phyloP scores from a whole-genome alignment of 2,113 vertebrate genomes.

The Chaenogobius annularis region DNA sequence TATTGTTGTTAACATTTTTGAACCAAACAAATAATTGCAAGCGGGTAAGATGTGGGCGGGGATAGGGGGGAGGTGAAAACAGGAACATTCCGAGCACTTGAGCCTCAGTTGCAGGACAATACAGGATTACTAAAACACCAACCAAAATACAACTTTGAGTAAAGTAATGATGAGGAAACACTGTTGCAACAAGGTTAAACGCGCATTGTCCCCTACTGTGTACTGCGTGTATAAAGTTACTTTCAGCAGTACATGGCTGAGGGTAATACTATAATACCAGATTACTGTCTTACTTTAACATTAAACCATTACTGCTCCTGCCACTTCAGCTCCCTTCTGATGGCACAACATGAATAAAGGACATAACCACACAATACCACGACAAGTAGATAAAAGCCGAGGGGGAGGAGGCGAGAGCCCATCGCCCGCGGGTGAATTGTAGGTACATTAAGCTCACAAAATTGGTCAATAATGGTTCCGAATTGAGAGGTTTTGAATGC shows the following conservation, averaged over 20 bases:
- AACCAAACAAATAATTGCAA: too few species aligned
- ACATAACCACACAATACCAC: conserved; percentile 20
- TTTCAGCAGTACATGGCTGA: background rate
- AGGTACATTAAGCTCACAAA: conserved; percentile 58
- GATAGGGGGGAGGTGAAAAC: too few species aligned
- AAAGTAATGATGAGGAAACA: too few species aligned
- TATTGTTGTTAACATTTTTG: too few species aligned
- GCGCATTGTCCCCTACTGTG: too few species aligned
- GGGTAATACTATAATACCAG: background rate
- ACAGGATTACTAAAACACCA: too few species aligned
- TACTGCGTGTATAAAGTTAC: background rate
- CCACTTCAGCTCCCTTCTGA: conserved; percentile 1
- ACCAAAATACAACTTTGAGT: too few species aligned
- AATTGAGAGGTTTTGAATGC: conserved; percentile 57
- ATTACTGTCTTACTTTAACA: background rate
- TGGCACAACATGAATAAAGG: conserved; percentile 34
- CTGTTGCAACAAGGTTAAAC: too few species aligned
- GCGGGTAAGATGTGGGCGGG: too few species aligned
- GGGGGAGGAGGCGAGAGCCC: conserved; percentile 34
- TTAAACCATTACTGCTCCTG: background rate
- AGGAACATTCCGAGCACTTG: too few species aligned
- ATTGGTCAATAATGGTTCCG: conserved; percentile 65
- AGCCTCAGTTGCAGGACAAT: too few species aligned
- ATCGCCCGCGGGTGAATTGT: conserved; percentile 45
- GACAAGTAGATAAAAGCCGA: conserved; percentile 23